A percentile compares a stretch with the other conserved stretches of the same genome.
phyloP scores from a whole-genome alignment of 2,113 vertebrate genomes.

The Antechinus flavipes region DNA sequence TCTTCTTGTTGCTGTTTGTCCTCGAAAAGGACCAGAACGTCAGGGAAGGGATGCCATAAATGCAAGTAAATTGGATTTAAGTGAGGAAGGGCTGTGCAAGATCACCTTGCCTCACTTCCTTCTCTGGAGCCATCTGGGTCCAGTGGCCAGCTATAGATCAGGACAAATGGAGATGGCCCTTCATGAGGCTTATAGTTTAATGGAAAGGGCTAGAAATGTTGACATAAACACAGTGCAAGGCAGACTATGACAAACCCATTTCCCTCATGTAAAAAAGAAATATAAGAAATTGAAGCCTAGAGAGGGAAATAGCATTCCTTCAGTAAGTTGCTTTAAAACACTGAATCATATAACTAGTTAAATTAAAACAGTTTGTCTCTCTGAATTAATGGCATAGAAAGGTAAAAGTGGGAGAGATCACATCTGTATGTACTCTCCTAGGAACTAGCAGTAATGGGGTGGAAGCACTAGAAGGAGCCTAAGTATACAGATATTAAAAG shows the following conservation, averaged over 20 bases:
- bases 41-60: too few relatives aligned
- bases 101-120: too few relatives aligned
- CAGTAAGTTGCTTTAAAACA: neutral
- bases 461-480: neutral
- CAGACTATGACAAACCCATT: neutral
- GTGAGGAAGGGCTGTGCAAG: too few relatives aligned
- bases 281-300: neutral
- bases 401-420: neutral
- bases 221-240: neutral
- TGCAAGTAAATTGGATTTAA: too few relatives aligned
- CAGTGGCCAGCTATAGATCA: too few relatives aligned
- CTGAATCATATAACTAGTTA: neutral
- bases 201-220: neutral
- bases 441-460: neutral
- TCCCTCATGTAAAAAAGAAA: neutral
- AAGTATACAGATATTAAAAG: neutral
- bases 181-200: neutral
- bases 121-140: too few relatives aligned
- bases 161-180: too few relatives aligned
- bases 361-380: neutral
- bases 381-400: neutral
- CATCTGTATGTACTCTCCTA: neutral
- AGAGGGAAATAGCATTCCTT: neutral
- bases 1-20: too few relatives aligned
- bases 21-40: too few relatives aligned